Conservation (phyloP, 1,140 invertebrate genomes). For the Diorhabda sublineata region DNA sequence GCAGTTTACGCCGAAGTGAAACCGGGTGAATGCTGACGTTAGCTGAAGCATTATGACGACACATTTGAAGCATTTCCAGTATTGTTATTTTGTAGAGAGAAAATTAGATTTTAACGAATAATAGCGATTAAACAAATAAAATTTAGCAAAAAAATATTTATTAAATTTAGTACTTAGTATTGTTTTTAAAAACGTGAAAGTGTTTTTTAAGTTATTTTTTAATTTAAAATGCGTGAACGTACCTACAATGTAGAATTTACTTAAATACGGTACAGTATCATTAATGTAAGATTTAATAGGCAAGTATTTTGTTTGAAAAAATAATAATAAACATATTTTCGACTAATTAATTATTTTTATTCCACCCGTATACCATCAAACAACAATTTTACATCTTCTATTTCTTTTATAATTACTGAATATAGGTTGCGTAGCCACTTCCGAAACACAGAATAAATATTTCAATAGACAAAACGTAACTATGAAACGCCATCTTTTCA, state of each 20-base stretch:
- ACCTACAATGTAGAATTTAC: conserved; percentile 1
- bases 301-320: neutral
- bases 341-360: too few relatives aligned
- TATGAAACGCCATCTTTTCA: too few relatives aligned
- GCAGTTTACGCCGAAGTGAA: conserved; percentile 18
- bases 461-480: too few relatives aligned
- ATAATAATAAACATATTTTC: neutral
- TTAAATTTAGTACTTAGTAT: neutral
- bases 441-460: too few relatives aligned
- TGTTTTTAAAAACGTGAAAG: neutral
- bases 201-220: neutral
- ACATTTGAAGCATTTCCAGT: conserved; percentile 5
- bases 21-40: conserved; percentile 15
- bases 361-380: too few relatives aligned
- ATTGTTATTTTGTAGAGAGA: conserved; percentile 6
- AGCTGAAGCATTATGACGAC: neutral
- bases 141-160: neutral
- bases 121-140: neutral
- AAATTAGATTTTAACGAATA: neutral
- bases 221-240: neutral
- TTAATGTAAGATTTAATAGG: neutral
- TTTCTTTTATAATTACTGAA: too few relatives aligned
- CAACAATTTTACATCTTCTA: too few relatives aligned
- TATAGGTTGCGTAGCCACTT: too few relatives aligned
- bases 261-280: conserved; percentile 1